Evolutionary conservation across 2,888 invertebrate genomes (phyloP).

Genomic region (Eutolmus rufibarbis): DNA sequence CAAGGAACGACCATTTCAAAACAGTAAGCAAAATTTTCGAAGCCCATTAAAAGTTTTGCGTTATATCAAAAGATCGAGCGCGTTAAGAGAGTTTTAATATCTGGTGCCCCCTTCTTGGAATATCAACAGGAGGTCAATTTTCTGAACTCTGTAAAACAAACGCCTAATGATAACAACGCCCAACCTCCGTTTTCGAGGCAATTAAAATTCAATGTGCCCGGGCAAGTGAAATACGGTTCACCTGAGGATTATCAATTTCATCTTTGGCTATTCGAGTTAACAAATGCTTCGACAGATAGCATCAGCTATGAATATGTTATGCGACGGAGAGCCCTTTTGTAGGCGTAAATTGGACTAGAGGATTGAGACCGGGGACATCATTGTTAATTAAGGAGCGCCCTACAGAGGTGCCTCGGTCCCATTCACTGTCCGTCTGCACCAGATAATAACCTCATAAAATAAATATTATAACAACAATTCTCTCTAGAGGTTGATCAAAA

Average conservation of each 20-base stretch:
- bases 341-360: constrained; percentile 17
- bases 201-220: constrained; percentile 28
- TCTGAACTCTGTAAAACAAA: neutral
- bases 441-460: neutral
- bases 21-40: neutral
- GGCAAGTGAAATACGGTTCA: constrained; percentile 21
- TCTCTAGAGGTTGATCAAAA: neutral
- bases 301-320: constrained; percentile 35
- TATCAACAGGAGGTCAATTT: neutral
- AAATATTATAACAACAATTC: neutral
- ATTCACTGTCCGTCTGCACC: neutral
- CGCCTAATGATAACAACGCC: neutral
- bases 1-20: neutral
- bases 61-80: neutral
- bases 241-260: constrained; percentile 26
- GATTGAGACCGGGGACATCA: constrained; percentile 22
- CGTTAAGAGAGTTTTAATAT: neutral
- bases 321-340: neutral
- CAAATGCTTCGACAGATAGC: constrained; percentile 22
- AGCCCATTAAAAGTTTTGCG: neutral
- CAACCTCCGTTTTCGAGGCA: neutral
- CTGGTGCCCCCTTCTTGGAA: neutral
- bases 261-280: constrained; percentile 3
- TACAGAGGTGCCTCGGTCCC: neutral
- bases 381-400: constrained; percentile 7